Conservation (phyloP, 2,113 vertebrate genomes). For the Circaetus gallicus region DNA sequence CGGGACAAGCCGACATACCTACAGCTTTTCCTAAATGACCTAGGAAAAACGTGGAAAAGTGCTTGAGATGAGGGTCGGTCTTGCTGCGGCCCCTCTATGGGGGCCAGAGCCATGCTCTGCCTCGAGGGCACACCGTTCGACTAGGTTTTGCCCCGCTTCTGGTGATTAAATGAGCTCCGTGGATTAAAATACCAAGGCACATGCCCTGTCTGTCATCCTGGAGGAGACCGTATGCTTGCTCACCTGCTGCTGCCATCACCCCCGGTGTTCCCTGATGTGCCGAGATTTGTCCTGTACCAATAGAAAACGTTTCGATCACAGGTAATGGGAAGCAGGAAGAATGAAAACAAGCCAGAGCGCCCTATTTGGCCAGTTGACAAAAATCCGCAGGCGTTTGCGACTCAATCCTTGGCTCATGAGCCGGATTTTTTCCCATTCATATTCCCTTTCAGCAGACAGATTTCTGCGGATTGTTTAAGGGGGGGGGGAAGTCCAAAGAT, state of each 20-base stretch:
- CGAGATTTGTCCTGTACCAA: neutral
- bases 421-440: conserved; percentile 66
- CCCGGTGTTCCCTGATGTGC: neutral
- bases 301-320: neutral
- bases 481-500: neutral
- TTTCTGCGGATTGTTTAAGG: conserved; percentile 32
- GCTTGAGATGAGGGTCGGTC: fast-evolving
- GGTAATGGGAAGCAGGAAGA: conserved; percentile 17
- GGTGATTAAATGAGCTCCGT: neutral
- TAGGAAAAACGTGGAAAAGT: neutral
- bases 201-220: fast-evolving
- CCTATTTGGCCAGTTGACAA: conserved; percentile 64
- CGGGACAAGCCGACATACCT: neutral
- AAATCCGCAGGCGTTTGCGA: conserved; percentile 48
- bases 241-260: fast-evolving
- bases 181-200: neutral
- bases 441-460: conserved; percentile 51
- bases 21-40: neutral
- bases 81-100: fast-evolving
- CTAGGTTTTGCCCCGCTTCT: neutral
- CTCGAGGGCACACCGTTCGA: fast-evolving
- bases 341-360: conserved; percentile 24
- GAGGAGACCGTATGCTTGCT: fast-evolving
- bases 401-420: conserved; percentile 51
- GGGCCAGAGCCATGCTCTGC: neutral